Percentiles rank a stretch among this genome's conserved stretches.
phyloP scores from a whole-genome alignment of 1,140 invertebrate genomes.

The Diprion similis region DNA sequence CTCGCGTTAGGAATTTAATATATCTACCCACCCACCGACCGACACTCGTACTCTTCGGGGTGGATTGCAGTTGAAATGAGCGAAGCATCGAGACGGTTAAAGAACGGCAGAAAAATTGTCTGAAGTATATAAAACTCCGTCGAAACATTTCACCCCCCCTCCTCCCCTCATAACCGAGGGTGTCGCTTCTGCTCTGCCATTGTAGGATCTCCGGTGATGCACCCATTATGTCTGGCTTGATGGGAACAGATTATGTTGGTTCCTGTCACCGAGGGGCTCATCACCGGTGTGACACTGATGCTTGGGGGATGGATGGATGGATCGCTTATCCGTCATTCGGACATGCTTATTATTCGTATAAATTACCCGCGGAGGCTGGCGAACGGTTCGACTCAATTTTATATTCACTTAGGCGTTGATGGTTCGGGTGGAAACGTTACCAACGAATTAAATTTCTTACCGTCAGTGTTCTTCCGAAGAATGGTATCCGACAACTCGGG shows the following conservation, averaged over 20 bases:
- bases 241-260: conserved; percentile 61
- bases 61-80: background rate
- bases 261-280: conserved; percentile 60
- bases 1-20: conserved; percentile 62
- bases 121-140: background rate
- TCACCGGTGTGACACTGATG: conserved; percentile 57
- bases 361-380: conserved; percentile 31
- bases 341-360: conserved; percentile 46
- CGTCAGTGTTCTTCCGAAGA: too few relatives aligned
- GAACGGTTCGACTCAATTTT: too few relatives aligned
- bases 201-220: conserved; percentile 52
- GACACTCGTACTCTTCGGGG: background rate
- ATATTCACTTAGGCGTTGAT: too few relatives aligned
- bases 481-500: too few relatives aligned
- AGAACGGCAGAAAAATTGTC: background rate
- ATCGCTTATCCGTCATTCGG: conserved; percentile 12
- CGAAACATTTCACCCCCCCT: background rate
- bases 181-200: conserved; percentile 26
- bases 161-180: background rate
- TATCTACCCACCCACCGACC: background rate
- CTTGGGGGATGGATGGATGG: conserved; percentile 17
- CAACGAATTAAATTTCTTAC: too few relatives aligned
- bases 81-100: conserved; percentile 4
- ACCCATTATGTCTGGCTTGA: conserved; percentile 57
- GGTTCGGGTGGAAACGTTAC: too few relatives aligned